Evolutionary conservation across 2,888 invertebrate species (phyloP), one percentile per base, ranked within the genome.

Genomic region (Hypolimnas misippus): DNA sequence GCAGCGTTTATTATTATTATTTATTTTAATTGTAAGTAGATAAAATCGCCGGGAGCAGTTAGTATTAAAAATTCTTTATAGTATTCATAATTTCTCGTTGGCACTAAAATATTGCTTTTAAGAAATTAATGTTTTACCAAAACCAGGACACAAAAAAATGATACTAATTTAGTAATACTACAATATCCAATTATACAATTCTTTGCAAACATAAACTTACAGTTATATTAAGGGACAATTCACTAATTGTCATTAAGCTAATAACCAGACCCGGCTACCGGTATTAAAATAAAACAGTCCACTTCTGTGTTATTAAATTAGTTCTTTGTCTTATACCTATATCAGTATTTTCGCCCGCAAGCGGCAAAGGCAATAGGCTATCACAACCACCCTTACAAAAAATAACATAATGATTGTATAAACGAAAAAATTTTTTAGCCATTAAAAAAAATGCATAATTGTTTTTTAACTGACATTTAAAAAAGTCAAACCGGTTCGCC

Each of bases 221-320:
- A 33, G 33, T 42, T 46, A 21, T 10, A 46, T 21, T 25, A 46
- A 12, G 12, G 21, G 21, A 46, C n/a, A 25, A 19, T 12, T 12
- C 19, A n/a, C 21, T 46, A 21, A 46, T 46, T 46, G 21, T 12
- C 16, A 46, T 46, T 46, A 21, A 46, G n/a, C 4, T 46, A 46
- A 46, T 25, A 25, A 21, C 21, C 46, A 46, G 21, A 46, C 21
- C n/a, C 5, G 25, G 21, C 46, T 6, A 46, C n/a, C 21, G 12
- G 5, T 12, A 46, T 19, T 44, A 12, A 44, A 46, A 46, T 46
- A 19, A 21, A 44, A 46, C 21, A 21, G n/a, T 14, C 46, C 21
- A 25, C 12, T n/a, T 46, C 5, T n/a, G 14, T 12, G 2, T 19
- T 21, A 46, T 46, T 6, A 21, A 46, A 46, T 46, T n/a, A 46